phyloP scores from a whole-genome alignment of 2,113 vertebrate species.

The Centropristis striata region DNA sequence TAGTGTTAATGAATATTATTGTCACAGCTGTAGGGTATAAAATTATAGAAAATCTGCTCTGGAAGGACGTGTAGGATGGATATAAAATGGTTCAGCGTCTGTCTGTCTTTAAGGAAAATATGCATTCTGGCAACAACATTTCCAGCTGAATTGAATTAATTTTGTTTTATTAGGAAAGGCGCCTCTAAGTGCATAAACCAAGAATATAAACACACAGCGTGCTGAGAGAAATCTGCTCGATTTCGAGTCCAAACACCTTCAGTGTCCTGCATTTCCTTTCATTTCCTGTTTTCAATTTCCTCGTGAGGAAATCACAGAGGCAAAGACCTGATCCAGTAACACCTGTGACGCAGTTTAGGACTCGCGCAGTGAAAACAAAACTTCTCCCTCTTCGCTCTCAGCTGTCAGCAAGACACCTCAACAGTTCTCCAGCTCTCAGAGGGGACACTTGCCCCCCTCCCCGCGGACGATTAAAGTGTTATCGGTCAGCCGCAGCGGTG shows the following conservation, averaged over 20 bases:
- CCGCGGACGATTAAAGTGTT: slow-evolving; percentile 43
- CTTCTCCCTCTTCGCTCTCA: slow-evolving; percentile 20
- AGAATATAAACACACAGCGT: slow-evolving; percentile 32
- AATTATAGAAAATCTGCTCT: neutral
- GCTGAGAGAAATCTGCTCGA: slow-evolving; percentile 11
- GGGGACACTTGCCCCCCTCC: neutral
- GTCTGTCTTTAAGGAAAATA: neutral
- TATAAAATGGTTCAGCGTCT: neutral
- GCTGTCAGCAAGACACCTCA: slow-evolving; percentile 53
- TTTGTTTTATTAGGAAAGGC: slow-evolving; percentile 2
- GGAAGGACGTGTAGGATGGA: neutral
- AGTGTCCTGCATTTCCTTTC: slow-evolving; percentile 64
- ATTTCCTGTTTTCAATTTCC: slow-evolving; percentile 76
- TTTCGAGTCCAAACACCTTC: slow-evolving; percentile 45
- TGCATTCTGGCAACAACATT: slow-evolving; percentile 6
- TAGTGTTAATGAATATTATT: neutral
- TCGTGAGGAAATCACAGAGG: slow-evolving; percentile 55
- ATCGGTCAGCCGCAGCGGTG: slow-evolving; percentile 64
- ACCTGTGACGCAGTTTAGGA: slow-evolving; percentile 59
- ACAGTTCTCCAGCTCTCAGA: slow-evolving; percentile 23
- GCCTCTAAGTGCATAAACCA: slow-evolving; percentile 11
- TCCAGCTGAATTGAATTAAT: slow-evolving; percentile 18
- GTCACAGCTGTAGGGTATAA: neutral
- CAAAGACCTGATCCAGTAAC: slow-evolving; percentile 53
- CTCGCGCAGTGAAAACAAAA: slow-evolving; percentile 19